Evolutionary conservation across 2,113 vertebrate species (phyloP), one percentile per base, ranked within the genome.

Genomic region (Poeciliopsis turrubarensis): DNA sequence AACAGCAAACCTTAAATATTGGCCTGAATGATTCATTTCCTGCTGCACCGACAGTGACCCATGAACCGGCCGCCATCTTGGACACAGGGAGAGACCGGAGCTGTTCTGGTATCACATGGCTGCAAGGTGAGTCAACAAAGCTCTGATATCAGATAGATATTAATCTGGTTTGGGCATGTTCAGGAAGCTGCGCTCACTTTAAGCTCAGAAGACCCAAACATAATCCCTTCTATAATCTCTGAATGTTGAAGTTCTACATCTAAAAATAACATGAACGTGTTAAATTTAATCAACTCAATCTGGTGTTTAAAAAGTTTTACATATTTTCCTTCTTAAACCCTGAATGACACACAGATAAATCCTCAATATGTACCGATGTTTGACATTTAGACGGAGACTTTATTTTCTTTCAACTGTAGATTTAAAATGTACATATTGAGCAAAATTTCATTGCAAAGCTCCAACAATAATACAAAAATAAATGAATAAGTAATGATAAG

Each of bases 11-110:
- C 82, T 88, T 83, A 83, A 78, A 84, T 75, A 86, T 77, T 27
- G 60, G 51, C 70, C 78, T 83, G 81, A 89, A 90, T 89, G 83
- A 91, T 92, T 90, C 81, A 91, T 75, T 71, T 72, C 64, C 54
- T 13, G 13, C 66, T 73, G 68, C 57, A 60, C 72, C 64, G 71
- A 61, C 61, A 80, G 29, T 14, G 73, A 77, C 73, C 74, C 6
- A 19, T 60, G 76, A 87, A 77, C 17, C 37, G 30, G 77, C 57
- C 26, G 84, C 75, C 19, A 34, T 65, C 66, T 41, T 70, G 54
- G 41, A 57, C 70, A 47, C 44, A 47, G 44, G 1, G 44, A 47
- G 14, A 15, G 44, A 19, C 44, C 2, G 12, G 27, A 30, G 44
- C 60, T 26, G 60, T 15, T 22, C 34, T 82, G 27, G 32, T 17